Percentiles rank a stretch among this genome's conserved stretches.
phyloP scores from a whole-genome alignment of 1,140 invertebrate species.

The Orussus abietinus region DNA sequence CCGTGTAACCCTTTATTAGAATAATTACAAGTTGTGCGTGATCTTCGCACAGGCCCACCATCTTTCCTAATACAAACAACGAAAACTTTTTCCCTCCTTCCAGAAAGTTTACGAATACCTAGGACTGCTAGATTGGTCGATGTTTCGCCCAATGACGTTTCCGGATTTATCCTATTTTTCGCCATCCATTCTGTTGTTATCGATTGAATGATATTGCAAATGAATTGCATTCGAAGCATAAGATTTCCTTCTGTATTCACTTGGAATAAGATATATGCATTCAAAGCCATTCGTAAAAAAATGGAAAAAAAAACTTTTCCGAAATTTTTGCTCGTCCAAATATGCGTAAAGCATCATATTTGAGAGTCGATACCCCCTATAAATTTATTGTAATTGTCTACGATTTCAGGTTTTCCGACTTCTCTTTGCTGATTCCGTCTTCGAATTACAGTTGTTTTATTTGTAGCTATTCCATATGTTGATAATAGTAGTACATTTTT shows the following conservation, averaged over 20 bases:
- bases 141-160: conserved; percentile 8
- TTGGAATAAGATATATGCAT: conserved; percentile 27
- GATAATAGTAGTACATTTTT: conserved; percentile 18
- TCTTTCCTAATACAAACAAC: conserved; percentile 11
- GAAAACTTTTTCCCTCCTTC: conserved; percentile 9
- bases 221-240: conserved; percentile 26
- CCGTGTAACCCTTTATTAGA: conserved; percentile 13
- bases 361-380: conserved; percentile 19
- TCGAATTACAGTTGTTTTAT: conserved; percentile 9
- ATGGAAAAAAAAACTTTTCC: conserved; percentile 28
- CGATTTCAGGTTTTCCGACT: conserved; percentile 15
- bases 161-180: conserved; percentile 2
- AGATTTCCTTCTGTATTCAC: conserved; percentile 14
- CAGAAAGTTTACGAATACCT: conserved; percentile 9
- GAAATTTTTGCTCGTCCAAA: conserved; percentile 29
- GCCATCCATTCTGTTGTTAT: conserved; percentile 11
- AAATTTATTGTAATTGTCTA: conserved; percentile 12
- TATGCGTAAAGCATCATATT: conserved; percentile 23
- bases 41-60: conserved; percentile 12
- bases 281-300: conserved; percentile 26
- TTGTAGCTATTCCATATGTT: conserved; percentile 10
- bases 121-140: not conserved
- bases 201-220: conserved; percentile 18
- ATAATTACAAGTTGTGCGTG: conserved; percentile 13
- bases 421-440: conserved; percentile 10